Base-by-base conservation (phyloP, 1,140 invertebrate genomes). In the Aricia agestis region DNA sequence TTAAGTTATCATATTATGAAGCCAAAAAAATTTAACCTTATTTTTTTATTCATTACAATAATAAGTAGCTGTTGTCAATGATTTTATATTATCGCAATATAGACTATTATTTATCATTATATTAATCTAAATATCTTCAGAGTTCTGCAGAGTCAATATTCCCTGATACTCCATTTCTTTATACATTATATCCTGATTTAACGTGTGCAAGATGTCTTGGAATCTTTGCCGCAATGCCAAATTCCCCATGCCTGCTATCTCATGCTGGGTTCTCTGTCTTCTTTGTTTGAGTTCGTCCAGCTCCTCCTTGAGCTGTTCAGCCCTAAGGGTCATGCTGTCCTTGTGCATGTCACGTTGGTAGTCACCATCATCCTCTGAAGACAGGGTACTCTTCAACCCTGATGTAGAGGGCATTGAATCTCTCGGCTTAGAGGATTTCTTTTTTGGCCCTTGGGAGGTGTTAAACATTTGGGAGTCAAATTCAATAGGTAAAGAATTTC, bases 191-290 rank as follows among this genome's bases (percentile, higher is more conserved):
- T 97, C 95, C 66, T 94, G 93, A 67, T 96, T 92, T 2, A 98
- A 90, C 81, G 95, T 95, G 76, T 97, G 95, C 1, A 98, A 89
- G 68, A 95, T 95, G 74, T 95, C 95, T 85, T 97, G 96, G 82
- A 98, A 96, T 61, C 97, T 89, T 87, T 97, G 95, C 66, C 95
- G 93, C 0, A 98, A 84, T 25, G 96, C 95, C 71, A 95, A 87
- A 86, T 98, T 98, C 84, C 98, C 97, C 82, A 98, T 97, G 58
- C 95, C 96, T 6, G 95, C 94, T 79, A 98, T 95, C 87, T 98
- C 96, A 63, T 94, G 92, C 82, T 98, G 96, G 80, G 97, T 97
- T 76, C 95, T 95, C 63, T 95, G 93, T 74, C 95, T 92, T 65
- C 95, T 93, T 63, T 94, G 93, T 78, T 95, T 94, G n/a, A 98